Percentiles rank a stretch among this genome's conserved stretches.
Conservation (phyloP, 2,888 invertebrate species). For the Seira ritae region DNA sequence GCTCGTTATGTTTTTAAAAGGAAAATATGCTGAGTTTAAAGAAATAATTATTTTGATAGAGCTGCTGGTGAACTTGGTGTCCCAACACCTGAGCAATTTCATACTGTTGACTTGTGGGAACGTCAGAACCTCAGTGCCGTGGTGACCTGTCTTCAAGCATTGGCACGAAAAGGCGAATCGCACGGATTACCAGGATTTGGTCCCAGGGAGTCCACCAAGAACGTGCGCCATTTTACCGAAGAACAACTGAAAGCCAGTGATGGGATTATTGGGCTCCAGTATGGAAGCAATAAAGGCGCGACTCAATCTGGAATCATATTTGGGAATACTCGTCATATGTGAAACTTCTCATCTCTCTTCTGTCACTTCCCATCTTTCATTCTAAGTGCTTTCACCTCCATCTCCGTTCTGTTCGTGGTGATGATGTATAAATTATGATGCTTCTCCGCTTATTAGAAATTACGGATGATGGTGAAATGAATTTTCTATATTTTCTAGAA, state of each 20-base stretch:
- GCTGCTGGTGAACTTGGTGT: conserved; percentile 91
- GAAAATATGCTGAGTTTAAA: no score
- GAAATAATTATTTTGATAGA: no score
- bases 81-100: conserved; percentile 95
- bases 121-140: conserved; percentile 96
- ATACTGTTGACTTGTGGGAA: conserved; percentile 97
- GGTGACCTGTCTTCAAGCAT: conserved; percentile 94
- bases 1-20: no score
- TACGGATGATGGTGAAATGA: no score
- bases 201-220: conserved; percentile 97
- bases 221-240: conserved; percentile 93
- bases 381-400: no score
- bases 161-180: conserved; percentile 88
- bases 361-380: no score
- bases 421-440: no score
- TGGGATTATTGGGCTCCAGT: conserved; percentile 92
- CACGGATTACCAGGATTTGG: conserved; percentile 93
- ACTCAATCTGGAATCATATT: conserved; percentile 97
- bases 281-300: conserved; percentile 98
- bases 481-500: no score
- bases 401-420: no score
- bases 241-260: conserved; percentile 96
- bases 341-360: no score
- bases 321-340: conserved; percentile 96
- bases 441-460: no score